Evolutionary conservation across 2,797 vertebrate species (phyloP), one percentile per base, ranked within the genome.

Genomic region (Morelia viridis): DNA sequence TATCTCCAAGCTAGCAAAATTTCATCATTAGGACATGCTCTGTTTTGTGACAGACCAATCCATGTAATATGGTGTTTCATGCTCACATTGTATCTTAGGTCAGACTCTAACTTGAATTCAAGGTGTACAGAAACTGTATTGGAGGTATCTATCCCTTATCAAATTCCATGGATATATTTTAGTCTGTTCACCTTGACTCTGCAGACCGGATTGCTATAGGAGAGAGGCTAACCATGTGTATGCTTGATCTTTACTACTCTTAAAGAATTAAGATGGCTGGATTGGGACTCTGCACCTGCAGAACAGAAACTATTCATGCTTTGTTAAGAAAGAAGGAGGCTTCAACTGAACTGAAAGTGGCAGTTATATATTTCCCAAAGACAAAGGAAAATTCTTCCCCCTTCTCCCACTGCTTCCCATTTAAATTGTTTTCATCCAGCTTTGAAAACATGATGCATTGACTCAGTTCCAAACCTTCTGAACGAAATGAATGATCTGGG

Each of bases 21-120:
- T 94, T 96, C 96, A 96, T 95, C 96, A 93, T 88, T 87, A 95
- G 94, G 94, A 95, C 95, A 95, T 95, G 95, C 94, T 95, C 94
- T 94, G 94, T 94, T 94, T 94, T 96, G 94, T 96, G 92, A 94
- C 91, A 95, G 84, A 95, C 93, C 95, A 95, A 95, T 94, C 86
- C 92, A 88, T 91, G 85, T 93, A 91, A 92, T 46, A 85, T 60
- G 35, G 19, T 19, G 10, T 57, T 76, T 50, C 58, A 76, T 95
- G 90, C 95, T 93, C 94, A 89, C 93, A 60, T 89, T 90, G 89
- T 92, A 94, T 95, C 96, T 92, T 93, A 94, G 95, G 92, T 94
- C 95, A 95, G 90, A 84, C 24, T 92, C 13, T 46, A 28, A 65
- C 41, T 17, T 61, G 35, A 19, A 87, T 31, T 87, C 53, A 64